Evolutionary conservation across 2,797 vertebrate species (phyloP).

Genomic region (Pristis pectinata): DNA sequence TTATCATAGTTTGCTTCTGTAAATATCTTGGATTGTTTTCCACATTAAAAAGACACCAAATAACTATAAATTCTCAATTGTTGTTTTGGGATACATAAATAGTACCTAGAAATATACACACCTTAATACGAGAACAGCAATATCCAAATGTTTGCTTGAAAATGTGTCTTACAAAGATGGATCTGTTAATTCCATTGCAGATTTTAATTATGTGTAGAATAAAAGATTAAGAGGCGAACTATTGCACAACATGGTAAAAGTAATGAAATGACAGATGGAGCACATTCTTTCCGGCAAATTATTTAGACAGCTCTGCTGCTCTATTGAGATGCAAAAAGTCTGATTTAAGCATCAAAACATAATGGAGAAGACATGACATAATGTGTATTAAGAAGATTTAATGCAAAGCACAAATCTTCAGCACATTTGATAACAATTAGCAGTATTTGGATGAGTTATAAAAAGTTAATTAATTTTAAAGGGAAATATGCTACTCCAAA

Average conservation of each 20-base stretch:
- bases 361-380: constrained; percentile 20
- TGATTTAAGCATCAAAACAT: constrained; percentile 19
- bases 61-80: background rate
- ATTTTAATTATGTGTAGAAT: background rate
- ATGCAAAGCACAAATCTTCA: constrained; percentile 8
- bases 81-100: background rate
- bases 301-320: constrained; percentile 8
- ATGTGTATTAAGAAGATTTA: background rate
- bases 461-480: constrained; percentile 4
- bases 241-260: background rate
- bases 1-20: background rate
- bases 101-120: background rate
- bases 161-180: background rate
- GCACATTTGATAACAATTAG: background rate
- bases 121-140: background rate
- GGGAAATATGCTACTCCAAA: background rate
- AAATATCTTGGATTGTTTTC: background rate
- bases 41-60: background rate
- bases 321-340: background rate
- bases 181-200: background rate
- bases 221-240: background rate
- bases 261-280: constrained; percentile 28
- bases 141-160: background rate
- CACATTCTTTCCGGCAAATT: constrained; percentile 24
- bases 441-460: background rate